Evolutionary conservation across 2,888 invertebrate species (phyloP).

Genomic region (Neria commutata): DNA sequence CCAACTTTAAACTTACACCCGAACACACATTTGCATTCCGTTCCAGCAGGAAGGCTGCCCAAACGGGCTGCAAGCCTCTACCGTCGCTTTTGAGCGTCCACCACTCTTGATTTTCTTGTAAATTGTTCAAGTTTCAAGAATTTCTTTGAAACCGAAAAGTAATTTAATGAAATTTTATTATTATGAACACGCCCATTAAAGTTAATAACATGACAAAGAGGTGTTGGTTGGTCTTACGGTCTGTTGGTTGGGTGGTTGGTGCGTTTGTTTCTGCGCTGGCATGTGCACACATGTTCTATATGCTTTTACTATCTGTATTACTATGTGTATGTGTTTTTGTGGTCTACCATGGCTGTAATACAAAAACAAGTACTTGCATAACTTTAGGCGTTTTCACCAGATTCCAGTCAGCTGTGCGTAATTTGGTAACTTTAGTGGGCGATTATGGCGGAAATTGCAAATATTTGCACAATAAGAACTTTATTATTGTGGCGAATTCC

Average conservation of each 20-base stretch:
- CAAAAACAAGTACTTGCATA: neutral
- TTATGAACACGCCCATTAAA: conserved; percentile 54
- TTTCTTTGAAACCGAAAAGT: conserved; percentile 19
- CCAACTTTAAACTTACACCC: neutral
- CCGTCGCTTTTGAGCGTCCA: too few species aligned
- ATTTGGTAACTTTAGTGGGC: neutral
- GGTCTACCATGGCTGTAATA: neutral
- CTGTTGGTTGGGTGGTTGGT: conserved; percentile 10
- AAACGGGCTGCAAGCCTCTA: too few species aligned
- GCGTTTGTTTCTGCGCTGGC: neutral
- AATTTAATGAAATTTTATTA: conserved; percentile 57
- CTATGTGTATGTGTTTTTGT: conserved; percentile 6
- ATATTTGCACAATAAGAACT: neutral
- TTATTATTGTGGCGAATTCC: neutral
- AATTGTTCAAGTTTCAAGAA: conserved; percentile 33
- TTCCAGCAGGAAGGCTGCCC: neutral
- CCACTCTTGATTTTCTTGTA: conserved; percentile 43
- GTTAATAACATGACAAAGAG: conserved; percentile 50
- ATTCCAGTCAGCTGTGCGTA: neutral
- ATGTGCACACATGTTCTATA: conserved; percentile 5
- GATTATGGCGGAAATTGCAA: neutral
- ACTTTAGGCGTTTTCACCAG: neutral
- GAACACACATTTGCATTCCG: neutral
- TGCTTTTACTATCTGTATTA: neutral
- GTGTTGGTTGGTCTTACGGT: conserved; percentile 17